phyloP scores from a whole-genome alignment of 1,140 invertebrate genomes.

The Rhagoletis pomonella region DNA sequence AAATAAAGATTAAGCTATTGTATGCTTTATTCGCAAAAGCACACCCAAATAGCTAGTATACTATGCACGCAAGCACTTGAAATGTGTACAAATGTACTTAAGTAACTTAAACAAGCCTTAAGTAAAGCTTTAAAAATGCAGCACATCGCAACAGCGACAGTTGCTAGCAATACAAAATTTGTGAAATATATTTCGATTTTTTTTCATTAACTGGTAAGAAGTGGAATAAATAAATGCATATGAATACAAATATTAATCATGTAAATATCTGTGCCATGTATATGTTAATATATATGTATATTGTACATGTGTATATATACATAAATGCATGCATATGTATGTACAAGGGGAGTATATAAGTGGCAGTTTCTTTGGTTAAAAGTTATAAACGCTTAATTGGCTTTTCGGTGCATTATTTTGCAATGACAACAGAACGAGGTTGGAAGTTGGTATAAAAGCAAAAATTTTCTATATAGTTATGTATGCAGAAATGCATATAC shows the following conservation, averaged over 20 bases:
- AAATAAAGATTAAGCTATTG: neutral
- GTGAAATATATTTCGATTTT: neutral
- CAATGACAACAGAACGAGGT: neutral
- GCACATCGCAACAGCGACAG: neutral
- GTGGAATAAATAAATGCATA: too few species aligned
- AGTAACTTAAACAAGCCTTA: neutral
- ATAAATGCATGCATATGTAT: too few species aligned
- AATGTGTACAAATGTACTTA: constrained; percentile 4
- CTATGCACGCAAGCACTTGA: neutral
- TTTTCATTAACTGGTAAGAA: neutral
- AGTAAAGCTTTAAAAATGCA: neutral
- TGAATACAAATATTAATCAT: too few species aligned
- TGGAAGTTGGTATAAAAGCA: too few species aligned
- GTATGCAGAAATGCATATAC: neutral
- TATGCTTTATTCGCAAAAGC: neutral
- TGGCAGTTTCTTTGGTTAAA: too few species aligned
- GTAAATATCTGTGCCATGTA: too few species aligned
- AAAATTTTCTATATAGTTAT: neutral
- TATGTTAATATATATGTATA: too few species aligned
- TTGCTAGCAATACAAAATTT: neutral
- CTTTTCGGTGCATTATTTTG: neutral
- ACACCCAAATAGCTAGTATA: neutral
- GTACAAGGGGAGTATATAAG: too few species aligned
- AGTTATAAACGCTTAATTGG: neutral
- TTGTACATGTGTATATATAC: too few species aligned